These are phyloP conservation scores for Acridotheres tristis DNA, from an alignment of 2,797 vertebrate species.

Conservation along the genomic window DNA sequence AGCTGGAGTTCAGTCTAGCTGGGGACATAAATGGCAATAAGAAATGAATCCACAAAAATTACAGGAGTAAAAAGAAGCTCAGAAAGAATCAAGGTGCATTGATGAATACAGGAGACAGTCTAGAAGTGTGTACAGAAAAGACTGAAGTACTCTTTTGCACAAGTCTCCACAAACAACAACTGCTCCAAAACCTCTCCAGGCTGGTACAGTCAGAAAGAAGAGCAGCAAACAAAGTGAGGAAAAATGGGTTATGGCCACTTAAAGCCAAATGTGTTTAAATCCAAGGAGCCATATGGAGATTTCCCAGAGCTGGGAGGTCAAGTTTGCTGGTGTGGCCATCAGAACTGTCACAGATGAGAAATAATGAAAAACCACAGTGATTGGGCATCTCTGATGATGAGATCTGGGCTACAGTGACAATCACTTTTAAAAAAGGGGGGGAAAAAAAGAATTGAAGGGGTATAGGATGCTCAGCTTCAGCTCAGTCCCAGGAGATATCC, in stretches of 20 bases:
- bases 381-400: not conserved
- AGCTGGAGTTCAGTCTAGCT: not conserved
- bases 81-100: not conserved
- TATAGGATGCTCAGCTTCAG: not conserved
- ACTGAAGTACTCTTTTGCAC: not conserved
- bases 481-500: not conserved
- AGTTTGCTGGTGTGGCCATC: not conserved
- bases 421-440: fast-evolving
- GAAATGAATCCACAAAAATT: not conserved
- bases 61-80: not conserved
- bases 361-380: not conserved
- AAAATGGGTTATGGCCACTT: not conserved
- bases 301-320: not conserved
- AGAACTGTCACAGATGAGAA: not conserved
- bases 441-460: not conserved
- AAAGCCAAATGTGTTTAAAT: not conserved
- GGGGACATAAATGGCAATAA: not conserved
- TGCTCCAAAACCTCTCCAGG: not conserved
- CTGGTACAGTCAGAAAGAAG: not conserved
- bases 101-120: not conserved
- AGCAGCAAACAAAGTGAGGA: not conserved
- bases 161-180: not conserved
- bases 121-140: not conserved
- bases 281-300: not conserved
- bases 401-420: not conserved